phyloP scores from a whole-genome alignment of 2,113 vertebrate species.

The Elephantulus edwardii region DNA sequence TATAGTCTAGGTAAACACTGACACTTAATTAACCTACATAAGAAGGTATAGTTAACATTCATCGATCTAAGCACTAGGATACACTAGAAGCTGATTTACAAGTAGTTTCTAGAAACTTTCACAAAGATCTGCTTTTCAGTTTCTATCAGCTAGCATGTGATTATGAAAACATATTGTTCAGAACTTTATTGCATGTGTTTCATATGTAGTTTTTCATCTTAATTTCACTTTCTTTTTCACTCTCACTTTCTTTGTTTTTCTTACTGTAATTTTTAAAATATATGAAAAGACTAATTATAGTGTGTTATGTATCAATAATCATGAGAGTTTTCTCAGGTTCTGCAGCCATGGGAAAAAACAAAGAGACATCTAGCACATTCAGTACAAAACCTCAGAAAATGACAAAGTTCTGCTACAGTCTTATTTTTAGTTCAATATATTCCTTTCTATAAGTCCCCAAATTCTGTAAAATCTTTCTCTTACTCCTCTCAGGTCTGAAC shows the following conservation, averaged over 20 bases:
- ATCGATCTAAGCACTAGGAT: background rate
- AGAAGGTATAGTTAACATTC: background rate
- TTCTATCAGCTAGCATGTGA: background rate
- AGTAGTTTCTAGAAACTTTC: constrained; percentile 6
- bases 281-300: too few relatives aligned
- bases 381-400: too few relatives aligned
- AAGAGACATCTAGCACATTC: too few relatives aligned
- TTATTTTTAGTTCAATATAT: constrained; percentile 46
- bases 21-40: background rate
- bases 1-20: background rate
- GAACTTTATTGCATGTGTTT: background rate
- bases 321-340: too few relatives aligned
- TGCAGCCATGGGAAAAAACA: too few relatives aligned
- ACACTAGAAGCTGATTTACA: background rate
- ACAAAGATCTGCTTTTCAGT: background rate
- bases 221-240: constrained; percentile 14
- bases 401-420: too few relatives aligned
- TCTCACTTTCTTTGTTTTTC: constrained; percentile 18
- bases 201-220: background rate
- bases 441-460: constrained; percentile 27
- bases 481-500: too few relatives aligned
- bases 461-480: too few relatives aligned
- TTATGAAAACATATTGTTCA: constrained; percentile 40
- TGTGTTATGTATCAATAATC: too few relatives aligned
- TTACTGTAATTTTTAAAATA: constrained; percentile 16